Conservation (phyloP, 1,140 invertebrate species). For the Myzus persicae region DNA sequence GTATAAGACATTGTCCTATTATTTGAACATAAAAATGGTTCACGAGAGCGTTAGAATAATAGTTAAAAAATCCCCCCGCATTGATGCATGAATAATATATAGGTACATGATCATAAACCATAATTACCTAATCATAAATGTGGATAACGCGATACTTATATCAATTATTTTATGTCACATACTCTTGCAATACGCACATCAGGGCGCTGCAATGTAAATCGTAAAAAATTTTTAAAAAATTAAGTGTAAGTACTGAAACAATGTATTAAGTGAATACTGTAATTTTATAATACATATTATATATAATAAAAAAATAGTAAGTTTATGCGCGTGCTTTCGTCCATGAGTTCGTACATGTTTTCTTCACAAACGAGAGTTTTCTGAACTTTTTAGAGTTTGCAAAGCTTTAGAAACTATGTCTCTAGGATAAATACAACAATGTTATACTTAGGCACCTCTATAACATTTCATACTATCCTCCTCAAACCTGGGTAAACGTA, state of each 20-base stretch:
- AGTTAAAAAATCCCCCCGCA: neutral
- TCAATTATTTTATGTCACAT: neutral
- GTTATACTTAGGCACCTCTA: neutral
- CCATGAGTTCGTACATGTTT: neutral
- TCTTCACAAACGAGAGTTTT: neutral
- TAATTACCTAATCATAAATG: neutral
- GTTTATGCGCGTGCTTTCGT: neutral
- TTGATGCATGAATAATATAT: neutral
- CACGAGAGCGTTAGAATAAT: neutral
- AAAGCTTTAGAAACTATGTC: neutral
- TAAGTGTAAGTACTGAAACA: neutral
- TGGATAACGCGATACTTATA: neutral
- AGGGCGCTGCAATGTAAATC: neutral
- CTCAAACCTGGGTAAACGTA: neutral
- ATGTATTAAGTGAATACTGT: neutral
- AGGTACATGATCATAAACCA: neutral
- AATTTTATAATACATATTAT: neutral
- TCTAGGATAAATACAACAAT: neutral
- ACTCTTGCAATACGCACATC: neutral
- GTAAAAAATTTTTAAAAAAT: no score
- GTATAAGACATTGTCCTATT: neutral
- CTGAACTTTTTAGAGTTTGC: neutral
- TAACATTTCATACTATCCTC: neutral
- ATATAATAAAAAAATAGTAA: neutral
- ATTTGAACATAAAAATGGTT: neutral